phyloP scores from a whole-genome alignment of 2,113 vertebrate species.

The Platanista minor region DNA sequence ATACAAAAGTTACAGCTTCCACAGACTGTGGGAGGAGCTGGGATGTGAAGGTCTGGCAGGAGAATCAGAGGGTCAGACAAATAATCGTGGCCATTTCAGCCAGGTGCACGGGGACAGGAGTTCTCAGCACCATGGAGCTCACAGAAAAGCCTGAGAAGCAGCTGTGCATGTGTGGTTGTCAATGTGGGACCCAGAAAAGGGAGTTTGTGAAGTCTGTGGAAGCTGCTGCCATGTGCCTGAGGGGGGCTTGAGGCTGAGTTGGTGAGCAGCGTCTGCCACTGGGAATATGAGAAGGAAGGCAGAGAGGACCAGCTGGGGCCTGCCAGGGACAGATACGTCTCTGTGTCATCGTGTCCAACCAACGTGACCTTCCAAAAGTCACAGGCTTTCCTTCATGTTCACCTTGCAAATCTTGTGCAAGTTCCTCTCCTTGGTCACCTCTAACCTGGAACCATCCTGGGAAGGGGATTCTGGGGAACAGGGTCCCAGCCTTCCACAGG shows the following conservation, averaged over 20 bases:
- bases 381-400: not conserved
- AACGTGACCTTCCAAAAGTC: not conserved
- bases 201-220: not conserved
- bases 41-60: not conserved
- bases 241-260: not conserved
- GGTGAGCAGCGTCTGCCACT: not conserved
- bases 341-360: not conserved
- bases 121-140: not conserved
- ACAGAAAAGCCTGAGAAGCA: not conserved
- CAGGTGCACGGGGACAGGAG: not conserved
- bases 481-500: not conserved
- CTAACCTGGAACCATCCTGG: not conserved
- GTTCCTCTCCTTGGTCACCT: not conserved
- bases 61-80: not conserved
- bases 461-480: not conserved
- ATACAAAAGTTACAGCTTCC: not conserved
- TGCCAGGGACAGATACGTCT: too few relatives aligned
- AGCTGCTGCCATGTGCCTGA: not conserved
- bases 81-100: not conserved
- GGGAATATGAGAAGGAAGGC: not conserved
- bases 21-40: not conserved
- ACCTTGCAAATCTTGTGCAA: not conserved
- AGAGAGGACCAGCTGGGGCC: not conserved
- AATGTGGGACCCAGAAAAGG: not conserved
- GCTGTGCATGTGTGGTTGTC: not conserved